Base-by-base conservation (phyloP, 2,888 invertebrate species). In the Folsomia manolachei region DNA sequence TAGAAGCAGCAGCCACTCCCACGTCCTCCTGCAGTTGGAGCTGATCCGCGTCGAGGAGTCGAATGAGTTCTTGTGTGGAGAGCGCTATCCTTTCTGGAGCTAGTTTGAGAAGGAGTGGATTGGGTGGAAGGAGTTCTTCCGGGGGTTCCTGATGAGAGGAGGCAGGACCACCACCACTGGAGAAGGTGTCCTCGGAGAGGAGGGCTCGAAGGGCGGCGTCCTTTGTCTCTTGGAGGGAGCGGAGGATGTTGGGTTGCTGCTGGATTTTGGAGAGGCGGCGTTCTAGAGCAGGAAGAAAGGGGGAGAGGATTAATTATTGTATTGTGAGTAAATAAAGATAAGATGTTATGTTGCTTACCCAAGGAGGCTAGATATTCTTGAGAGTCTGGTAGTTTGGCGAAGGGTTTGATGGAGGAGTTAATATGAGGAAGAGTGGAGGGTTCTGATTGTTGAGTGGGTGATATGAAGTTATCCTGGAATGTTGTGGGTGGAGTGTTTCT, bases 321-420 rank as follows among this genome's bases (percentile, higher is more conserved):
- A n/a, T n/a, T n/a, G n/a, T n/a, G n/a, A n/a, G 66, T 26, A 27
- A 64, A 7, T 53, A 14, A 19, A 19, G 11, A 4, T 65, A 51
- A 51, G 21, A 19, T 4, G 25, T 19, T 19, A 56, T 7, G 26
- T 7, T 19, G 81, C 83, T 83, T 85, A 91, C 91, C 90, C 81
- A 92, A 86, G 77, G 88, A 84, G 74, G 89, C 88, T 70, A 91
- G 84, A 83, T 90, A 90, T 81, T 88, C 87, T 14, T 87, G 87
- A 1, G 90, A 90, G 81, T 89, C 89, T 0, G 88, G 87, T 70
- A 90, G 73, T 25, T 79, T 76, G 24, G 70, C 71, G 67, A 79
- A 79, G 39, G 81, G 81, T 25, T n/a, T n/a, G n/a, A n/a, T n/a
- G n/a, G n/a, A n/a, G n/a, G n/a, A n/a, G n/a, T n/a, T n/a, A n/a